Evolutionary conservation across 1,140 invertebrate species (phyloP).

Genomic region (Drosophila bocki): DNA sequence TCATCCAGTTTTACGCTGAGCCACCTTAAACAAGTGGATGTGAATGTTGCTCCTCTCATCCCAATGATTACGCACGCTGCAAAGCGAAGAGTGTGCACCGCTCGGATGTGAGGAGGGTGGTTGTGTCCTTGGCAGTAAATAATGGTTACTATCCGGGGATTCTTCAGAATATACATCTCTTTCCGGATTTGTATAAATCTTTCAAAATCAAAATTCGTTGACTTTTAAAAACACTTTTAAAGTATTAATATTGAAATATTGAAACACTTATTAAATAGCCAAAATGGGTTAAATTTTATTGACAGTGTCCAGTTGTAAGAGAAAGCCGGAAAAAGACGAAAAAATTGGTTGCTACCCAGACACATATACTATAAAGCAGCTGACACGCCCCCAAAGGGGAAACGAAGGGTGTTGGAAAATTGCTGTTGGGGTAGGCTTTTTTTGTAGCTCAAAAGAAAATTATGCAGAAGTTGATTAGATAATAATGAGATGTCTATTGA

Average conservation of each 20-base stretch:
- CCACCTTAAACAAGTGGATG: constrained; percentile 46
- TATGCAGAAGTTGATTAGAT: constrained; percentile 71
- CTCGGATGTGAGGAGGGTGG: neutral
- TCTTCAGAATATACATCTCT: constrained; percentile 20
- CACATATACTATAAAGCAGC: constrained; percentile 11
- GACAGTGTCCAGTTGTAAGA: neutral
- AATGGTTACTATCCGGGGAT: constrained; percentile 64
- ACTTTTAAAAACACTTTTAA: neutral
- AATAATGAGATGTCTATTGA: constrained; percentile 41
- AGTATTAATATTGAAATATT: neutral
- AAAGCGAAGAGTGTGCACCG: constrained; percentile 27
- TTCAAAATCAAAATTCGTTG: neutral
- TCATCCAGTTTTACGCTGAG: constrained; percentile 41
- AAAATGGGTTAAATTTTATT: neutral
- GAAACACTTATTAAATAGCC: neutral
- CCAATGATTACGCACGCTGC: constrained; percentile 26
- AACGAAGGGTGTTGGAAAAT: constrained; percentile 27
- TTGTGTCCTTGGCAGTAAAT: constrained; percentile 69
- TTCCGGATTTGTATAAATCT: constrained; percentile 19
- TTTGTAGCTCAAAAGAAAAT: constrained; percentile 60
- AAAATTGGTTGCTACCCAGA: constrained; percentile 41
- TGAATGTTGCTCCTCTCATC: constrained; percentile 35
- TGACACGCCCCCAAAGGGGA: constrained; percentile 21
- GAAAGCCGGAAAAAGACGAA: neutral
- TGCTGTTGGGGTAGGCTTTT: constrained; percentile 85